Conservation (phyloP, 1,140 invertebrate genomes). For the Neodiprion fabricii region DNA sequence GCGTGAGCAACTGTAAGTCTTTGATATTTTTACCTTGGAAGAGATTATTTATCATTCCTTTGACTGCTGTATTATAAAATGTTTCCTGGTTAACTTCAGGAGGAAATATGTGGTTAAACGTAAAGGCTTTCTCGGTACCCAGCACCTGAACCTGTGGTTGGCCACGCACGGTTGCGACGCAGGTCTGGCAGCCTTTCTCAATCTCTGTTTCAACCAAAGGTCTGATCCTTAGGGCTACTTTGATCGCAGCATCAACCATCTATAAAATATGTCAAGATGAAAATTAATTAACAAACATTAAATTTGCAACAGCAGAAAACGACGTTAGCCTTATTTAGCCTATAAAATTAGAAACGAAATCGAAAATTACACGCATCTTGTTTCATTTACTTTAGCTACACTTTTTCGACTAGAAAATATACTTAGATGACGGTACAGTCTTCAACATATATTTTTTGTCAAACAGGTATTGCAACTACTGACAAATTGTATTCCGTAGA, state of each 20-base stretch:
- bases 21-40: slow-evolving; percentile 73
- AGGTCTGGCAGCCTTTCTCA: slow-evolving; percentile 71
- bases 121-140: slow-evolving; percentile 78
- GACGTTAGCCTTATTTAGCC: too few species aligned
- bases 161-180: slow-evolving; percentile 67
- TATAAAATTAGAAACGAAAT: too few species aligned
- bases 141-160: slow-evolving; percentile 76
- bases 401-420: too few species aligned
- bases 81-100: slow-evolving; percentile 72
- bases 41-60: slow-evolving; percentile 76
- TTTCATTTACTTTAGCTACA: too few species aligned
- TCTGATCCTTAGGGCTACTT: slow-evolving; percentile 81
- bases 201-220: slow-evolving; percentile 78
- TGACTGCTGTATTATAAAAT: slow-evolving; percentile 81
- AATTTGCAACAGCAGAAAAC: too few species aligned
- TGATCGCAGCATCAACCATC: slow-evolving; percentile 62
- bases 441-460: too few species aligned
- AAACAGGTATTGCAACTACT: too few species aligned
- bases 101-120: slow-evolving; percentile 88
- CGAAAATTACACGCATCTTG: too few species aligned
- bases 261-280: neutral
- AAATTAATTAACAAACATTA: too few species aligned
- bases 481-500: too few species aligned
- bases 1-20: neutral
- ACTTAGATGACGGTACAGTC: too few species aligned